Conservation (phyloP, 2,888 invertebrate species). For the Mesorhabditis spiculigera region DNA sequence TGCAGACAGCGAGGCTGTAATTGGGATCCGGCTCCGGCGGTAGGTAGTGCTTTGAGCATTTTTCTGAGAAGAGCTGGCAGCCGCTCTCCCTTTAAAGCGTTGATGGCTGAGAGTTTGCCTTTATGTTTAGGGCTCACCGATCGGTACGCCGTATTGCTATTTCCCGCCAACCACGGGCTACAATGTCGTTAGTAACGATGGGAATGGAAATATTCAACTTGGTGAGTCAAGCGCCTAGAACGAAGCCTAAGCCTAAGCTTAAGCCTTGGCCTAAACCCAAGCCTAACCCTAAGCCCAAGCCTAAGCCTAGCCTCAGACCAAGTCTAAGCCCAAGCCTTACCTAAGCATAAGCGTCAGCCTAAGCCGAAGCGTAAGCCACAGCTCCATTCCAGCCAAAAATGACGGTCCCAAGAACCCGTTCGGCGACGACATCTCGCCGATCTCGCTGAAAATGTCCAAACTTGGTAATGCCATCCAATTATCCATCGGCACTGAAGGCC, state of each 20-base stretch:
- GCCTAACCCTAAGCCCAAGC: no score
- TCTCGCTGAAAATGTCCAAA: slow-evolving; percentile 16
- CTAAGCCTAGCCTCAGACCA: no score
- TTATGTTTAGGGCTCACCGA: slow-evolving; percentile 18
- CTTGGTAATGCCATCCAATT: slow-evolving; percentile 24
- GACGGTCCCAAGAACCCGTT: slow-evolving; percentile 26
- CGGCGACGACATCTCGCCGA: slow-evolving; percentile 25
- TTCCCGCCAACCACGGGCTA: slow-evolving; percentile 26
- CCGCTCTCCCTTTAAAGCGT: background rate
- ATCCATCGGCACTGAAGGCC: slow-evolving; percentile 18
- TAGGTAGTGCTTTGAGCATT: background rate
- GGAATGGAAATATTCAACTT: slow-evolving; percentile 16
- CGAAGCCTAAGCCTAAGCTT: no score
- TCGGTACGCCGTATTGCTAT: slow-evolving; percentile 31
- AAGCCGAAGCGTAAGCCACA: background rate
- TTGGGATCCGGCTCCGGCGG: slow-evolving; percentile 14
- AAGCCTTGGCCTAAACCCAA: no score
- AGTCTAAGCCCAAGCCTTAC: no score
- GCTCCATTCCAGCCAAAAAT: background rate
- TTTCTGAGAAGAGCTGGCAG: no score
- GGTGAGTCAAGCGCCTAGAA: slow-evolving; percentile 16
- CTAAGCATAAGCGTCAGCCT: no score
- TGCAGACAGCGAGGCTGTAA: slow-evolving; percentile 30
- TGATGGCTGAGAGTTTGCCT: no score
- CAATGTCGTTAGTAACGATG: slow-evolving; percentile 15